Percentiles rank a stretch among this genome's conserved stretches.
Evolutionary conservation across 2,113 vertebrate genomes (phyloP).

Genomic region (Pavo muticus): DNA sequence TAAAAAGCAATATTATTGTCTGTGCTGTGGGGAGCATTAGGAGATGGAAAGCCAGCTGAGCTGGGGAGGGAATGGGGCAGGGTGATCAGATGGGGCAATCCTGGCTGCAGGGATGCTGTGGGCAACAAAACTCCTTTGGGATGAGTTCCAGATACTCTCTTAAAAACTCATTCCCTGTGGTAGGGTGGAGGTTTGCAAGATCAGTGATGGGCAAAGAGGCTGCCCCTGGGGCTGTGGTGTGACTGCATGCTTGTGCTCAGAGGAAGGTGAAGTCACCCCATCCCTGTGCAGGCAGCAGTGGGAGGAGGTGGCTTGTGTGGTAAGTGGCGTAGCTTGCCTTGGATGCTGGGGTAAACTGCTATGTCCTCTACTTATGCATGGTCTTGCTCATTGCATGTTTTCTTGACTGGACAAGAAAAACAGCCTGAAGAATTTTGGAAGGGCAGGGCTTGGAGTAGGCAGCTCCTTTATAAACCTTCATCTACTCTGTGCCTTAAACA

Average conservation of each 20-base stretch:
- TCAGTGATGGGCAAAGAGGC: background rate
- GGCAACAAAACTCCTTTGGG: background rate
- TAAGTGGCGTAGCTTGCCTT: background rate
- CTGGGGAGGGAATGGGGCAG: background rate
- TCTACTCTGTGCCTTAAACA: background rate
- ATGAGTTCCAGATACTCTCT: background rate
- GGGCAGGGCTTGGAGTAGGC: background rate
- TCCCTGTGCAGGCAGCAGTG: accelerated
- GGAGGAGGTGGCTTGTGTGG: background rate
- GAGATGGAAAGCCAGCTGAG: background rate
- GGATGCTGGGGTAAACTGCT: background rate
- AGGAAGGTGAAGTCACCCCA: background rate
- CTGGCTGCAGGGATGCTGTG: accelerated
- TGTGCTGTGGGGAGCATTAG: conserved; percentile 5
- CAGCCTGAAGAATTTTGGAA: background rate
- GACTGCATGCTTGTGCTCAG: background rate
- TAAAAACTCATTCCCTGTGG: accelerated
- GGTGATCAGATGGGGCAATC: background rate
- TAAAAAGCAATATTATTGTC: conserved; percentile 50
- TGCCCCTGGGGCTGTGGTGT: accelerated
- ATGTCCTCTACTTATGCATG: conserved; percentile 19
- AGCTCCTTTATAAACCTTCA: background rate
- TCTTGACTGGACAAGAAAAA: background rate
- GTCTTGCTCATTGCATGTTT: background rate
- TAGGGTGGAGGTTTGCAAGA: background rate